Evolutionary conservation across 2,113 vertebrate species (phyloP), one percentile per base, ranked within the genome.

Genomic region (Xiphophorus couchianus): DNA sequence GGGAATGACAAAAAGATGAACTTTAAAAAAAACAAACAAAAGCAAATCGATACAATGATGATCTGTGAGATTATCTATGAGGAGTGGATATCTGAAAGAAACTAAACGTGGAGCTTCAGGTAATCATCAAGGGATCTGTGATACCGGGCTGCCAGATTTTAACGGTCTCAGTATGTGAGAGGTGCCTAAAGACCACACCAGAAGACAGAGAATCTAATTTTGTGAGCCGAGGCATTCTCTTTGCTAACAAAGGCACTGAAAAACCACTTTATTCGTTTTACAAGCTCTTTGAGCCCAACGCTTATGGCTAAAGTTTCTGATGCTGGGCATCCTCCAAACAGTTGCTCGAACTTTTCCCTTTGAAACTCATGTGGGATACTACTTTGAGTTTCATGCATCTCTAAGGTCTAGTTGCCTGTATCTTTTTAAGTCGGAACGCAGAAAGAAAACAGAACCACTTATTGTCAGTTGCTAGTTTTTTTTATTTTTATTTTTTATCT

Each of bases 391-490:
- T 87, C 72, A 83, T 39, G 2, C 63, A 37, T 74, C 84, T 80
- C 85, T 73, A 6, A 72, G 76, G 77, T 79, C 84, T 74, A 74
- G 78, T 82, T 88, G 63, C 76, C 62, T 2, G 28, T 42, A 62
- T 29, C 10, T 8, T 44, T 82, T 85, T 86, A 89, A 89, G 85
- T 5, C 74, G 87, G 77, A 71, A 71, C 44, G 2, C 84, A 89
- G 83, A 76, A 74, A 64, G 62, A 66, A 66, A 63, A 31, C 19
- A 62, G 8, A 75, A 48, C 69, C 62, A 73, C 35, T 82, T 76
- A 76, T 68, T 44, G 71, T 44, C 75, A 5, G 4, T 61, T 37
- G 73, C n/a, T 13, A 85, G 48, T 67, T 77, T 66, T 54, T 77
- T 73, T 68, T 64, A 28, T 1, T 29, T 61, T 33, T 7, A 7